Base-by-base conservation (phyloP, 2,888 invertebrate genomes). In the Drosophila limbata region DNA sequence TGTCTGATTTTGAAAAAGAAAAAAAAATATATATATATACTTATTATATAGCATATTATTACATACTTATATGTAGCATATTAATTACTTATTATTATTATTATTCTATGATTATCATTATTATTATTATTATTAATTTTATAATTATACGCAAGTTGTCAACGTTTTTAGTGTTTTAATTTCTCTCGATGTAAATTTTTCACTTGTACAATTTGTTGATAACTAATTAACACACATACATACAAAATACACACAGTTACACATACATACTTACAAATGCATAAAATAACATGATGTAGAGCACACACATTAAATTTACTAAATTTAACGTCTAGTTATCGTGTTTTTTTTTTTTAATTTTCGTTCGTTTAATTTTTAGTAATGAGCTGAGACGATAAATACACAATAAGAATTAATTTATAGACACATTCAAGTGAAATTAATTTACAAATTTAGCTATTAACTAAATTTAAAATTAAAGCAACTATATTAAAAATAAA, bases 361-460 rank as follows among this genome's bases (percentile, higher is more conserved):
- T 66, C 62, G 77, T 63, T 77, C 69, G 25, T 70, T 75, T 73
- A 72, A 67, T 70, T 88, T 70, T 85, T 77, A 85, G 69, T 77
- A 82, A 82, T 80, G 25, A 25, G 73, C 85, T 71, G 85, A 70
- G 88, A 82, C 70, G 80, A 83, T 82, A 73, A 77, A 88, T 88
- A 86, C 65, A 84, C 70, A 62, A 33, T 83, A 84, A 84, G 79
- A 71, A 70, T 81, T 88, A 84, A 88, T 88, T 88, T 84, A 84
- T 88, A 86, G 89, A 88, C 72, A 77, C 77, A 85, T 88, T 85
- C 65, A 84, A 88, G 64, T 84, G 78, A 81, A 78, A 81, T 79
- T 88, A 84, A 88, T 84, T 88, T 84, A 84, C 88, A 84, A 84
- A 74, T 67, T 71, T 81, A 78, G 88, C 81, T 83, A 72, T 77